Percentiles rank a stretch among this genome's conserved stretches.
Conservation (phyloP, 2,888 invertebrate species). For the Thereva unica region DNA sequence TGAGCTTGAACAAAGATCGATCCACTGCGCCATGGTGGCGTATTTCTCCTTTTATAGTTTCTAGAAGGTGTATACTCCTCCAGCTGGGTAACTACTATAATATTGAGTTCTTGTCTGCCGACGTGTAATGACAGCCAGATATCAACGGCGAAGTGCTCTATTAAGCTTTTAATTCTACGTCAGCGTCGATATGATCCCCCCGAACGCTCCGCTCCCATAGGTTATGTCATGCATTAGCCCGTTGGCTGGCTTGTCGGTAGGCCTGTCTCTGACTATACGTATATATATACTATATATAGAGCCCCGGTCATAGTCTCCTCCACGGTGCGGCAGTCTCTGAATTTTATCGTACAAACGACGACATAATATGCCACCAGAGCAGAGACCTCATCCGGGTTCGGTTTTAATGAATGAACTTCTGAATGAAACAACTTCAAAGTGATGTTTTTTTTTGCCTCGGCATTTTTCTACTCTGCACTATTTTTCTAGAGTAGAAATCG, state of each 20-base stretch:
- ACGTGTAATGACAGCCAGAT: slow-evolving; percentile 11
- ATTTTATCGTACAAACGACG: no score
- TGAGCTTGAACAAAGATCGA: slow-evolving; percentile 3
- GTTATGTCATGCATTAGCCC: slow-evolving; percentile 17
- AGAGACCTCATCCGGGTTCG: slow-evolving; percentile 18
- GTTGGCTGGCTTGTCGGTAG: background rate
- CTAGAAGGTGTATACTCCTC: background rate
- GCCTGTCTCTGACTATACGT: no score
- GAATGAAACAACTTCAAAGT: slow-evolving; percentile 33
- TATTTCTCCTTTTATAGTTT: slow-evolving; percentile 16
- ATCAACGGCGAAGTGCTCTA: slow-evolving; percentile 13
- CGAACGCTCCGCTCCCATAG: slow-evolving; percentile 17
- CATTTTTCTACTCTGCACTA: background rate
- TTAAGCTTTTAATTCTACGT: slow-evolving; percentile 24
- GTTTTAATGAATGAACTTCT: slow-evolving; percentile 32
- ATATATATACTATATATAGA: no score
- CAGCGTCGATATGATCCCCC: background rate
- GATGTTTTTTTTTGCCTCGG: background rate
- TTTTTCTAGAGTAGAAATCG: background rate
- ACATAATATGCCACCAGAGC: background rate
- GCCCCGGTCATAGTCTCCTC: no score
- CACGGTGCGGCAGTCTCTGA: no score
- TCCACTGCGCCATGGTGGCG: background rate
- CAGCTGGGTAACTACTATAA: no score
- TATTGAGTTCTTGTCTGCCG: background rate